A percentile compares a stretch with the other conserved stretches of the same genome.
phyloP scores from a whole-genome alignment of 2,113 vertebrate genomes.

The Nothocercus nigrocapillus region DNA sequence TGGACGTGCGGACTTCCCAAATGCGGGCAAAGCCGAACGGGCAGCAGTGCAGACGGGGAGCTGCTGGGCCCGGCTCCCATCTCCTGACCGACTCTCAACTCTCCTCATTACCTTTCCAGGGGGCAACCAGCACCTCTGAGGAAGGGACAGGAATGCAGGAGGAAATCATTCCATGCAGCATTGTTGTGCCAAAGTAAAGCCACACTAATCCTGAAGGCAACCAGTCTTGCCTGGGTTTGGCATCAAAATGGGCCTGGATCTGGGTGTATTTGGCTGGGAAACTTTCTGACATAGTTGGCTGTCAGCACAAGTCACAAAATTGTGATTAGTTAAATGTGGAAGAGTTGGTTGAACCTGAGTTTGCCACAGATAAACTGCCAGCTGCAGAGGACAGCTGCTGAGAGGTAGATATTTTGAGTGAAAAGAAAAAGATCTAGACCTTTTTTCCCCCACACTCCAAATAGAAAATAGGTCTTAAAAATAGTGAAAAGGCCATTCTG shows the following conservation, averaged over 20 bases:
- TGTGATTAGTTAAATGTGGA: not conserved
- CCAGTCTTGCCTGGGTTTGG: not conserved
- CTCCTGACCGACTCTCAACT: not conserved
- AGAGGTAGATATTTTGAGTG: not conserved
- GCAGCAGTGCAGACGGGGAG: not conserved
- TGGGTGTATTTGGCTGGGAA: not conserved
- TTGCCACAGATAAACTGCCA: not conserved
- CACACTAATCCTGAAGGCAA: not conserved
- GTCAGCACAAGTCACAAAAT: not conserved
- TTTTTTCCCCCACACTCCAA: not conserved
- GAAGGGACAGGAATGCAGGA: not conserved
- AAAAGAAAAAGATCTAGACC: not conserved
- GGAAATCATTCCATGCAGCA: not conserved
- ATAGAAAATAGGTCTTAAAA: not conserved
- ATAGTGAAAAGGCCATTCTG: not conserved
- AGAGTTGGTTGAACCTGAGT: not conserved
- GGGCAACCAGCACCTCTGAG: not conserved
- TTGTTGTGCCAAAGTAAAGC: not conserved
- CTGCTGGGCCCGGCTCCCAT: not conserved
- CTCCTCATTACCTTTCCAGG: not conserved
- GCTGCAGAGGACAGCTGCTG: not conserved
- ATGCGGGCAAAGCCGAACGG: fast-evolving
- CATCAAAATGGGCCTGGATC: not conserved
- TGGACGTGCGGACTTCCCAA: not conserved
- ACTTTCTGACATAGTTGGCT: not conserved